Conservation (phyloP, 2,797 vertebrate species). For the Syngnathus acus region DNA sequence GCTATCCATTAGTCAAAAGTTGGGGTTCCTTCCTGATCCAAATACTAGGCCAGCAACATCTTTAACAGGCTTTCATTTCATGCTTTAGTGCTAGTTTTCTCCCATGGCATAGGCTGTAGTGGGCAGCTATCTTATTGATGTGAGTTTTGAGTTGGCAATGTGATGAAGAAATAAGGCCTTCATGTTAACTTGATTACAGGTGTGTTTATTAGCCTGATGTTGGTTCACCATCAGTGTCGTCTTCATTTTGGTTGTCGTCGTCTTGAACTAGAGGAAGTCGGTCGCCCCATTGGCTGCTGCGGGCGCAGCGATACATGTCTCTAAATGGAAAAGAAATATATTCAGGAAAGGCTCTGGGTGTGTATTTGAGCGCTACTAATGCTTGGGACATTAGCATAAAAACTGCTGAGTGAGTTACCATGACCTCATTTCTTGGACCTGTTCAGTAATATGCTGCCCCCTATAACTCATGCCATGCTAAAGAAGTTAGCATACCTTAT, state of each 20-base stretch:
- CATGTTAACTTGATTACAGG: not conserved
- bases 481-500: not conserved
- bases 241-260: slow-evolving; percentile 24
- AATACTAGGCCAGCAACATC: no score
- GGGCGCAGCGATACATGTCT: slow-evolving; percentile 80
- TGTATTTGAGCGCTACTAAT: not conserved
- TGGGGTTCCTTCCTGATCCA: no score
- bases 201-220: slow-evolving; percentile 15
- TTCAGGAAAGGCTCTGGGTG: not conserved
- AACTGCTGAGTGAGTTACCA: not conserved
- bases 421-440: not conserved
- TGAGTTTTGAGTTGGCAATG: not conserved
- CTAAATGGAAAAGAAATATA: slow-evolving; percentile 33
- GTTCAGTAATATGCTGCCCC: not conserved
- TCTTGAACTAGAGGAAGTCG: slow-evolving; percentile 59
- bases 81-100: not conserved
- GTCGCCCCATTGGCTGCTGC: slow-evolving; percentile 81
- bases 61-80: no score
- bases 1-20: no score
- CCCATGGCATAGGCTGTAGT: not conserved
- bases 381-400: not conserved
- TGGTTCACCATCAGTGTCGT: slow-evolving; percentile 16
- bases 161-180: not conserved
- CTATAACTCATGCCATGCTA: not conserved
- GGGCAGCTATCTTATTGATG: not conserved